These are phyloP conservation scores for Brachypalpus laphriformis DNA, from an alignment of 2,888 invertebrate genomes.

Conservation along the genomic window DNA sequence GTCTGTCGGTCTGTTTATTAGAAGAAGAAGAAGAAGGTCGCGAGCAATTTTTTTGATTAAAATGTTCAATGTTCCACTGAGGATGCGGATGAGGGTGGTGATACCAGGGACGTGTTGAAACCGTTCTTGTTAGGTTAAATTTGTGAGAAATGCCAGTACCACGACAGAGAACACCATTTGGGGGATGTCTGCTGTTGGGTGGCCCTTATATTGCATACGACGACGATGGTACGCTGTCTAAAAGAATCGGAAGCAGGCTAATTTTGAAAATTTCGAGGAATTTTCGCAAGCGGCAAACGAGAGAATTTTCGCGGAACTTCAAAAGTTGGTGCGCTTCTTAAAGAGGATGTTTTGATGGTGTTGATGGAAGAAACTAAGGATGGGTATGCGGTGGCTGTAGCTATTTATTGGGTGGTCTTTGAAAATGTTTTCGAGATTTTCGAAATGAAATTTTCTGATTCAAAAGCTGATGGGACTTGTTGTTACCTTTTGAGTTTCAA, in stretches of 20 bases:
- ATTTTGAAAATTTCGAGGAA: slow-evolving; percentile 48
- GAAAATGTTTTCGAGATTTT: not conserved
- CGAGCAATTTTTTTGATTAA: slow-evolving; percentile 55
- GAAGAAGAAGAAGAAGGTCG: slow-evolving; percentile 42
- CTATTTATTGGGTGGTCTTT: slow-evolving; percentile 14
- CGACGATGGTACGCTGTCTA: slow-evolving; percentile 5
- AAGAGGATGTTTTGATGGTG: slow-evolving; percentile 51
- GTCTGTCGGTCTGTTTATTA: slow-evolving; percentile 43
- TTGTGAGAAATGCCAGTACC: slow-evolving; percentile 50
- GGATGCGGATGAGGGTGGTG: not conserved
- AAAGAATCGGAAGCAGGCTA: slow-evolving; percentile 50
- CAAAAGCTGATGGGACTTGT: not conserved
- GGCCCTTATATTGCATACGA: slow-evolving; percentile 26
- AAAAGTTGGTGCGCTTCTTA: slow-evolving; percentile 30
- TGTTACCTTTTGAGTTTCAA: not conserved
- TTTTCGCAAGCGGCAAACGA: slow-evolving; percentile 45
- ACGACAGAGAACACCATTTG: slow-evolving; percentile 42
- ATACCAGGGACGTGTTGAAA: slow-evolving; percentile 11
- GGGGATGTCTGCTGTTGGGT: slow-evolving; percentile 50
- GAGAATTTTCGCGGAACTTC: slow-evolving; percentile 1
- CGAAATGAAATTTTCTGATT: not conserved
- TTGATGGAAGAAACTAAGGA: not conserved
- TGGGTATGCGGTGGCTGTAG: not conserved
- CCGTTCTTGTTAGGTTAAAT: slow-evolving; percentile 54
- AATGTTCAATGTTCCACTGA: slow-evolving; percentile 48